Evolutionary conservation across 2,888 invertebrate genomes (phyloP), one percentile per base, ranked within the genome.

Genomic region (Lithophane semibrunnea): DNA sequence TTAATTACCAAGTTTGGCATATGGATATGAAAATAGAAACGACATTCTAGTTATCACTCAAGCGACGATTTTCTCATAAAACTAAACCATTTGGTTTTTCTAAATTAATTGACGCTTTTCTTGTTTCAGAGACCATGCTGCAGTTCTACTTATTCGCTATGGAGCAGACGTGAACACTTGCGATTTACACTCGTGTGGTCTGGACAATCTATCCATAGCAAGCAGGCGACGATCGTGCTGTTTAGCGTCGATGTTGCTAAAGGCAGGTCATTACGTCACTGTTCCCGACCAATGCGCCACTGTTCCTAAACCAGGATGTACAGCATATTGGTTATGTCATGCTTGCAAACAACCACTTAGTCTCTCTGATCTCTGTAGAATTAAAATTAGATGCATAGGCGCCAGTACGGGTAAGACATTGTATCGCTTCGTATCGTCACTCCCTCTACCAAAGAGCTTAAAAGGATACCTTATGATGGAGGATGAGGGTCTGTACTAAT

Each of bases 111-210:
- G n/a, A 21, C 58, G 56, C 1, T 67, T 21, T 52, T 63, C 4
- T 79, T 77, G 54, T 94, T 94, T 70, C 94, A 97, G 97, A 85
- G 95, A 96, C 82, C 89, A 94, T 73, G 97, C 97, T 18, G 97
- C 97, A 4, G 93, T 96, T 64, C 91, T 97, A 18, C 94, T 98
- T 16, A 97, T 98, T 71, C 96, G 97, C 73, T 97, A 97, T 83
- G 98, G 98, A 54, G 97, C 97, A 16, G 97, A 98, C 88, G 97
- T 97, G 0, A 98, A 97, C 90, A 93, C 97, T 4, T 96, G 97
- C 81, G 97, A 97, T 87, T 94, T 97, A 76, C 95, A 97, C 73
- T 95, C 97, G 2, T 97, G 96, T 83, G 94, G 94, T 8, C 94
- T 97, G 75, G 97, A 97, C 86, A 97, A 97, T 88, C 91, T 97